phyloP scores from a whole-genome alignment of 1,140 invertebrate species.

The Platyscapa corneri region DNA sequence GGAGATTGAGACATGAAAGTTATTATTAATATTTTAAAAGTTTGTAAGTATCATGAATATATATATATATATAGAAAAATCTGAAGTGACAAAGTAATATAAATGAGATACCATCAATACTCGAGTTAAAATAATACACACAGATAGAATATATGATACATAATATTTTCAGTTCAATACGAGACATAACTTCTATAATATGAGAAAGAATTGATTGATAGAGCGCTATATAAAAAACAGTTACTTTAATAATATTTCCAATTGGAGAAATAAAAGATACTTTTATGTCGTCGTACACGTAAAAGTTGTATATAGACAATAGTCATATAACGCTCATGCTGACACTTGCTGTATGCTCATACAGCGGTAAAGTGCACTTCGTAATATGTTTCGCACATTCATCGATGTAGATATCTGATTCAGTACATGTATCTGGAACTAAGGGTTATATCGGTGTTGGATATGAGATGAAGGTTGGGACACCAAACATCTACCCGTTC shows the following conservation, averaged over 20 bases:
- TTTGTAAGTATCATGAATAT: no score
- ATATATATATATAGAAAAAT: no score
- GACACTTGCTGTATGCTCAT: neutral
- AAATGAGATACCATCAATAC: no score
- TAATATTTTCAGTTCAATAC: no score
- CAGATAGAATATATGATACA: no score
- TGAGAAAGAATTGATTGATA: neutral
- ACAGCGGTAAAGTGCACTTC: neutral
- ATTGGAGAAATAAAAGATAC: neutral
- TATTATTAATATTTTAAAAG: no score
- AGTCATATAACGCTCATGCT: neutral
- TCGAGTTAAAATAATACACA: no score
- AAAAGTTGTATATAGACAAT: neutral
- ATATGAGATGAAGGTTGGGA: neutral
- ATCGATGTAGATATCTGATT: neutral
- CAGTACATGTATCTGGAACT: neutral
- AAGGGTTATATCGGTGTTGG: neutral
- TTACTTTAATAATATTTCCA: neutral
- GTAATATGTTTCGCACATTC: neutral
- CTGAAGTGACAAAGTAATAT: no score
- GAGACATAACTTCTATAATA: no score
- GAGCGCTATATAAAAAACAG: neutral
- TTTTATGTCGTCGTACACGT: neutral
- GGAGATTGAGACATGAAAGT: no score
- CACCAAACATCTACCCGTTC: neutral